Base-by-base conservation (phyloP, 2,113 vertebrate genomes). In the Butastur rufipennis region DNA sequence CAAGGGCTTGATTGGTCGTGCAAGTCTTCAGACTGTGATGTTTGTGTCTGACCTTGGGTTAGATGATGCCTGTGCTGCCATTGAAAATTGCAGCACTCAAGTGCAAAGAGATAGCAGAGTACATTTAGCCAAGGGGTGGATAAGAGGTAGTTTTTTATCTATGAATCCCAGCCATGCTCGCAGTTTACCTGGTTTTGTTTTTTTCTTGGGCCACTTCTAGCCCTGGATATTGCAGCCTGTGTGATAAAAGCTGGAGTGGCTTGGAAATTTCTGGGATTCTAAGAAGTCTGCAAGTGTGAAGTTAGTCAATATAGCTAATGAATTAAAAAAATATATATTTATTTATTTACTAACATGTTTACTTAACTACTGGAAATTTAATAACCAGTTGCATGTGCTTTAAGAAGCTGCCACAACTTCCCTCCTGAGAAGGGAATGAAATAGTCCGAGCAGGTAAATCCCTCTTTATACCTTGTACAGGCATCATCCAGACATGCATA, bases 11-110 rank as follows among this genome's bases (percentile, higher is more conserved):
- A 7, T 18, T 3, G 7, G 23, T 15, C 2, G 2, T 19, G 53
- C 0, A 3, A 77, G 48, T 16, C 42, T 77, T 65, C 9, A 5
- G 48, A 10, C 26, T 3, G 0, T 29, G 13, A 7, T 16, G 45
- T 29, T 88, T 0, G 0, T 23, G 25, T 11, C 43, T 79, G 83
- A 40, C 65, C 31, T 8, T 7, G 42, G 47, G 14, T 43, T 34
- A 61, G 67, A 25, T 9, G 53, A 12, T 75, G 40, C 32, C 34
- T 23, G 27, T 58, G 42, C 70, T 75, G 34, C n/a, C 25, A 29
- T 21, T 61, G 78, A 11, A 84, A 55, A 70, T 42, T 8, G 34
- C 50, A 81, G 40, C 3, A 0, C 40, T 63, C 21, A 40, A 16
- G 48, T 18, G 68, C 73, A 66, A 26, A 26, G 31, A 70, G n/a